Base-by-base conservation (phyloP, 2,888 invertebrate genomes). In the Diaphora mendica region DNA sequence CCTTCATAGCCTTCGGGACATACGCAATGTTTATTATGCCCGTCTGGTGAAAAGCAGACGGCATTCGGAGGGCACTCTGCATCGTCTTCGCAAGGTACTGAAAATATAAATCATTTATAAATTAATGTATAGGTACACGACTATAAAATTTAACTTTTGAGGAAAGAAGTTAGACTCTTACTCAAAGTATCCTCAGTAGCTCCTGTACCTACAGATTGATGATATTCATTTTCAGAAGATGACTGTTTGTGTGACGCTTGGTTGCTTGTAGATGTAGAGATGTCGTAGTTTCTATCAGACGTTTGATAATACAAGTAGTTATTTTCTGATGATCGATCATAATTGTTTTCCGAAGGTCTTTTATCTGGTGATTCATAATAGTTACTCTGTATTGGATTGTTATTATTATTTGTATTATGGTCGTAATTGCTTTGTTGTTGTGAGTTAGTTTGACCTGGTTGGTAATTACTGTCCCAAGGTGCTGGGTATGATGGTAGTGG, bases 1-100 rank as follows among this genome's bases (percentile, higher is more conserved):
- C 99, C 99, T 87, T 97, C 97, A 92, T 96, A 99, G 7, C 98
- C 98, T n/a, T 97, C 96, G 75, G 97, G 97, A 88, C 99, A 99
- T 66, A 97, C 96, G 88, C 99, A 99, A 72, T 92, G 93, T 2
- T 84, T 84, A 81, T 71, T 96, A 51, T 77, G 68, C 44, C 69
- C 94, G 4, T 95, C 94, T 44, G 96, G 91, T 30, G 88, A 84
- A 39, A 83, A 94, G 89, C 99, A 99, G 70, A 97, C 96, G 9
- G 98, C 99, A 89, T 98, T 97, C 26, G 96, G 96, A 85, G 98
- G 97, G 89, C 99, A 99, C 86, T 97, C 97, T 82, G 97, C 96
- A 75, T 98, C 96, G 51, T 97, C 96, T 88, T 97, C 96, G 91
- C 99, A 99, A 7, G 48, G 15, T 35, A 64, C 70, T 70, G 39